Conservation (phyloP, 2,888 invertebrate genomes). For the Euplexia lucipara region DNA sequence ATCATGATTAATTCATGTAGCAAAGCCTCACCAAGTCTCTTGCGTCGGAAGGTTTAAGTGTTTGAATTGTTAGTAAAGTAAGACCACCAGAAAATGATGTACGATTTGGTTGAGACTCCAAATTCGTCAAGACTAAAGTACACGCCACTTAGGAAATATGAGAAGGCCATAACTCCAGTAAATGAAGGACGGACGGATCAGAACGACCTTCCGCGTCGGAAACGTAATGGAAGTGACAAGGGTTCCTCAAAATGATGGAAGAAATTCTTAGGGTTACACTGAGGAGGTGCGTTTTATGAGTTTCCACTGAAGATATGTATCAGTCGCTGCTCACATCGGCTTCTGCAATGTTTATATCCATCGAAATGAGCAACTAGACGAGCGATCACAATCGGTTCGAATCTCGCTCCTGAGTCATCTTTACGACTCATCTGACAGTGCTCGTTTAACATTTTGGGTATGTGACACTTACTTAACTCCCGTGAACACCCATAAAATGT, state of each 20-base stretch:
- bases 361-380: slow-evolving; percentile 48
- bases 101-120: slow-evolving; percentile 66
- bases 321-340: slow-evolving; percentile 76
- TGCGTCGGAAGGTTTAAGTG: slow-evolving; percentile 37
- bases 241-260: slow-evolving; percentile 87
- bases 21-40: slow-evolving; percentile 42
- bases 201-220: slow-evolving; percentile 79
- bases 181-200: slow-evolving; percentile 85
- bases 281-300: slow-evolving; percentile 84
- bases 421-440: slow-evolving; percentile 45
- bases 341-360: slow-evolving; percentile 68
- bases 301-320: slow-evolving; percentile 78
- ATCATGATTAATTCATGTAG: slow-evolving; percentile 60
- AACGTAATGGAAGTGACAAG: slow-evolving; percentile 89
- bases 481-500: slow-evolving; percentile 19
- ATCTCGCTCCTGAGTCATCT: slow-evolving; percentile 47
- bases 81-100: slow-evolving; percentile 50
- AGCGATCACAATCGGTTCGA: slow-evolving; percentile 57
- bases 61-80: slow-evolving; percentile 54
- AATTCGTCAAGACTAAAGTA: slow-evolving; percentile 79
- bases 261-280: slow-evolving; percentile 83
- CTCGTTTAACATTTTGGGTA: slow-evolving; percentile 37
- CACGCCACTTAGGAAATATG: slow-evolving; percentile 85
- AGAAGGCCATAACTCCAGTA: slow-evolving; percentile 84
- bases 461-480: slow-evolving; percentile 43